Base-by-base conservation (phyloP, 2,888 invertebrate species). In the Elmis aenea region DNA sequence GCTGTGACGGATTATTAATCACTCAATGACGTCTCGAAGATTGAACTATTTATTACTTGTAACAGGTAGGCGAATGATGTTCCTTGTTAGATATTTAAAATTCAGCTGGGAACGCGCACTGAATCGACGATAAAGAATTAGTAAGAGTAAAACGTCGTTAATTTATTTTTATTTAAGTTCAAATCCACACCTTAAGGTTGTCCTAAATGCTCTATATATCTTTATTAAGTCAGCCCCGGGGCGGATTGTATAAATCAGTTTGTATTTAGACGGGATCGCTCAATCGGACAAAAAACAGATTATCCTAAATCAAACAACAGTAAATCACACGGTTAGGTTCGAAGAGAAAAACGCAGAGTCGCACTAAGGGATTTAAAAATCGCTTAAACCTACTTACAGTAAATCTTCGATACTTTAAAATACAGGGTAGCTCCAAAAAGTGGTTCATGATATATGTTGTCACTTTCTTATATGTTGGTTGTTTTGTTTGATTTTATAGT, bases 221-320 rank as follows among this genome's bases (percentile, higher is more conserved):
- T 49, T 46, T 49, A 46, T 46, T 46, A 48, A 49, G 49, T 48
- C 48, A 43, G 33, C 38, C 46, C 32, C 23, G 22, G 28, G 39
- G 49, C 42, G 41, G 41, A 41, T n/a, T n/a, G 40, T 38, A 50
- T 52, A 52, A 52, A 52, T 52, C 50, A 49, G 46, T 33, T 50
- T 42, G 46, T 46, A 48, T 51, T 51, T 51, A 50, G 37, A 42
- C 43, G 44, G 42, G 46, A 46, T 51, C 48, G 43, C 45, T 48
- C 38, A 43, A 38, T 41, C 23, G 29, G 33, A 47, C 36, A 44
- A 47, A 42, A 38, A 47, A 34, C 42, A 45, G 45, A 45, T 48
- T 45, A 45, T 40, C 38, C 35, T 31, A 42, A 45, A 42, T 48
- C 48, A 48, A 45, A 45, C 42, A 44, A 28, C 30, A 25, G 22